Evolutionary conservation across 2,797 vertebrate genomes (phyloP).

Genomic region (Aphelocoma californica): DNA sequence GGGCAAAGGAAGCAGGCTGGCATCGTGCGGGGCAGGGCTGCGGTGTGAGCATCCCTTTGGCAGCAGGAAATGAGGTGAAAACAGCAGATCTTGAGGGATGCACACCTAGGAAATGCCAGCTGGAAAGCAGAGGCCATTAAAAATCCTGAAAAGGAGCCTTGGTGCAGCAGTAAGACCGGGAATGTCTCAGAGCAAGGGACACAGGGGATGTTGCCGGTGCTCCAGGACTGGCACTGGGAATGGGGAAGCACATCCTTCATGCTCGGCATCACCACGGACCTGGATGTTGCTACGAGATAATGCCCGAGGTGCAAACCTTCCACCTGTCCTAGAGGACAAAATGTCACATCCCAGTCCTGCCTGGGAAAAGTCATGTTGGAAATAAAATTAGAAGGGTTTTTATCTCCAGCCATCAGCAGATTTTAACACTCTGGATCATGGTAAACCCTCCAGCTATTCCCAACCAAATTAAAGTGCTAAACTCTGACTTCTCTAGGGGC

Average conservation of each 20-base stretch:
- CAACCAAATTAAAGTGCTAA: background rate
- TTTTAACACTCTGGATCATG: background rate
- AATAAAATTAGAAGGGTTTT: background rate
- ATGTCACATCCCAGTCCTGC: background rate
- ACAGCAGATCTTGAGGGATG: background rate
- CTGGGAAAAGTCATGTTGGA: background rate
- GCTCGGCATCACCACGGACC: background rate
- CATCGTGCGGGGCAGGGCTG: background rate
- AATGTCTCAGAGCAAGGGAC: background rate
- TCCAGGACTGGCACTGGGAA: background rate
- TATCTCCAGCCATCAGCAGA: conserved; percentile 1
- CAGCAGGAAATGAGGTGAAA: background rate
- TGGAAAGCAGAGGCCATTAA: background rate
- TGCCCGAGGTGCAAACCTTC: background rate
- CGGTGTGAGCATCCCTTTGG: background rate
- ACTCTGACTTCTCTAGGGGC: background rate
- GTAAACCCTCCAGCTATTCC: background rate
- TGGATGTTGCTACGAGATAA: fast-evolving
- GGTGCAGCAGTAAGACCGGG: background rate
- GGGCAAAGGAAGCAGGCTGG: conserved; percentile 24
- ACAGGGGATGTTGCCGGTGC: fast-evolving
- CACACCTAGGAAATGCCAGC: background rate
- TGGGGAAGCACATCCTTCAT: fast-evolving
- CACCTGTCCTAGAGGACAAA: background rate
- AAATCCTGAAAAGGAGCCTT: background rate